Conservation (phyloP, 2,888 invertebrate genomes). For the Ophioninae sp. region DNA sequence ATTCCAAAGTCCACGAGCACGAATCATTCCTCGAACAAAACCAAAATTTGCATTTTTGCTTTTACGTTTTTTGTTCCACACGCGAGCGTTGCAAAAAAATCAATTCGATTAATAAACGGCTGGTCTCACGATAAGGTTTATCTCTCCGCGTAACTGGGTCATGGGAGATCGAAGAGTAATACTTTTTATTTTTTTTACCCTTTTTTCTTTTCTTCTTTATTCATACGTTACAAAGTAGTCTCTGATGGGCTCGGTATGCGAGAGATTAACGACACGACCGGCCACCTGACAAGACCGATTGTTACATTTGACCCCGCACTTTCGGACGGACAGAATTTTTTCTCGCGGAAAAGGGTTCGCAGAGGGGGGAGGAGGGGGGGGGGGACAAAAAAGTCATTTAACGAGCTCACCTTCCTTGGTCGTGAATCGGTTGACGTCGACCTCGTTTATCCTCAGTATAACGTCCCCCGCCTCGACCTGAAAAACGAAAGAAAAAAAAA, state of each 20-base stretch:
- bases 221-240: background rate
- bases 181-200: too few relatives aligned
- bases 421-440: constrained; percentile 94
- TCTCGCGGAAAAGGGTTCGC: background rate
- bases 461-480: constrained; percentile 97
- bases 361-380: background rate
- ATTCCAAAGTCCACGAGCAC: too few relatives aligned
- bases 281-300: background rate
- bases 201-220: background rate
- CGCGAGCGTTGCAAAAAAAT: background rate
- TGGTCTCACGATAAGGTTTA: background rate
- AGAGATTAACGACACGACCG: background rate
- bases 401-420: constrained; percentile 92
- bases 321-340: background rate
- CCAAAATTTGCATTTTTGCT: background rate
- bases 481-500: constrained; percentile 69
- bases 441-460: constrained; percentile 95
- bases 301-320: background rate
- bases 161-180: background rate
- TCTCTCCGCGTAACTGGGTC: background rate
- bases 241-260: background rate
- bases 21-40: background rate
- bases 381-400: constrained; percentile 15
- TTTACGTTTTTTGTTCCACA: background rate
- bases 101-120: background rate